A percentile compares a stretch with the other conserved stretches of the same genome.
These are phyloP conservation scores for Scolopax rusticola DNA, from an alignment of 2,797 vertebrate species.

Conservation along the genomic window DNA sequence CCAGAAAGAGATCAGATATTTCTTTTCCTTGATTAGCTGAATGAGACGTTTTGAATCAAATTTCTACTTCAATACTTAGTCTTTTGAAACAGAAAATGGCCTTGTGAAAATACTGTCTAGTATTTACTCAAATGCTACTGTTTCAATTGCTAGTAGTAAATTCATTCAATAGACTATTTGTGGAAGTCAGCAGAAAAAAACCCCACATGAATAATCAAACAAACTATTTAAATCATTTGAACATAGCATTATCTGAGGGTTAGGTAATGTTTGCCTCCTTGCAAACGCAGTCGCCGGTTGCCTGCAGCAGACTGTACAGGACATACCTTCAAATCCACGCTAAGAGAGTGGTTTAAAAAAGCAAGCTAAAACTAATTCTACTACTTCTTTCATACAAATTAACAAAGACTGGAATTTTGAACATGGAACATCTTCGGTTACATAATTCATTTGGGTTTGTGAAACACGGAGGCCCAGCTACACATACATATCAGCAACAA, in stretches of 20 bases:
- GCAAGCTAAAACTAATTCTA: not conserved
- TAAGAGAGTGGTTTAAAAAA: not conserved
- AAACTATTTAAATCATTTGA: conserved; percentile 23
- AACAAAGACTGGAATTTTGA: not conserved
- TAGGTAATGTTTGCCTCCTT: conserved; percentile 9
- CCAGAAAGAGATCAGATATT: not conserved
- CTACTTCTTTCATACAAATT: not conserved
- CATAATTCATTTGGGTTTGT: not conserved
- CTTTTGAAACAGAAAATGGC: conserved; percentile 30
- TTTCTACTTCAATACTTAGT: not conserved
- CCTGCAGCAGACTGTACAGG: not conserved
- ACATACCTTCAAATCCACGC: not conserved
- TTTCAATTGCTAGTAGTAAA: conserved; percentile 45
- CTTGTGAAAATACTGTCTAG: conserved; percentile 11
- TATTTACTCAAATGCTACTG: conserved; percentile 37
- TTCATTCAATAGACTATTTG: conserved; percentile 7
- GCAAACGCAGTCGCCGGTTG: not conserved
- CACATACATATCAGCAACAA: not conserved
- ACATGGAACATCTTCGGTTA: not conserved
- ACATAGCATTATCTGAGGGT: not conserved
- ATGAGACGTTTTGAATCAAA: conserved; percentile 24
- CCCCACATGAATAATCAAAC: conserved; percentile 16
- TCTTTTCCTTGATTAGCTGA: conserved; percentile 36
- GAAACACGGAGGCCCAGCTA: not conserved
- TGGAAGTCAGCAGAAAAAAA: conserved; percentile 14